Conservation (phyloP, 2,113 vertebrate species). For the Argyrosomus japonicus region DNA sequence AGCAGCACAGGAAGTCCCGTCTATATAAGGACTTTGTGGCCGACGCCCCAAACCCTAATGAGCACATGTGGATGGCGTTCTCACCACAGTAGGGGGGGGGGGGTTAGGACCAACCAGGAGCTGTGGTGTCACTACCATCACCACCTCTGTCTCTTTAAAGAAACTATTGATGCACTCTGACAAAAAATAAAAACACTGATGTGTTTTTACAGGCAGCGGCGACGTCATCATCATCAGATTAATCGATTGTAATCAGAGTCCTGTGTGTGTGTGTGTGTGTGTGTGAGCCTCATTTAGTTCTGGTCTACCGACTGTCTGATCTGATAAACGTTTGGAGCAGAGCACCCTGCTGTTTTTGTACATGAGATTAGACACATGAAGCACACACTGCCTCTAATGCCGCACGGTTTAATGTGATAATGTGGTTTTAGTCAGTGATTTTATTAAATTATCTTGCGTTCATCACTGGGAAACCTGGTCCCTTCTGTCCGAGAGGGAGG, state of each 20-base stretch:
- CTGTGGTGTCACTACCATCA: slow-evolving; percentile 14
- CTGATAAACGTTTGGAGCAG: slow-evolving; percentile 62
- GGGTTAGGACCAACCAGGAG: slow-evolving; percentile 36
- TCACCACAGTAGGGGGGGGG: slow-evolving; percentile 29
- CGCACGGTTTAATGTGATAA: slow-evolving; percentile 4
- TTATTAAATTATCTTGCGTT: slow-evolving; percentile 39
- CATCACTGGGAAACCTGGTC: slow-evolving; percentile 39
- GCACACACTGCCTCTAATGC: slow-evolving; percentile 7
- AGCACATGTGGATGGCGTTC: slow-evolving; percentile 51
- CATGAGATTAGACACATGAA: slow-evolving; percentile 43
- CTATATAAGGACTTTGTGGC: slow-evolving; percentile 67
- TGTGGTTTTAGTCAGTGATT: slow-evolving; percentile 31
- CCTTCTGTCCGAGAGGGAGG: slow-evolving; percentile 23
- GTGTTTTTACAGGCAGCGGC: slow-evolving; percentile 26
- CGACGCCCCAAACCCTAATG: slow-evolving; percentile 70
- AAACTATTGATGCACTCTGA: slow-evolving; percentile 34
- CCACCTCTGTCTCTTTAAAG: slow-evolving; percentile 23
- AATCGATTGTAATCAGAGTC: slow-evolving; percentile 55
- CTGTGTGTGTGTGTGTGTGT: slow-evolving; percentile 17
- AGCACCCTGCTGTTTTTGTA: slow-evolving; percentile 37
- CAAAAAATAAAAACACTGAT: slow-evolving; percentile 21
- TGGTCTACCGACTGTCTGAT: slow-evolving; percentile 70
- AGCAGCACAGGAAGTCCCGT: slow-evolving; percentile 58
- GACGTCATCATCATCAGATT: slow-evolving; percentile 51
- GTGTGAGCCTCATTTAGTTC: slow-evolving; percentile 52